phyloP scores from a whole-genome alignment of 2,888 invertebrate species.

The Latheticus oryzae region DNA sequence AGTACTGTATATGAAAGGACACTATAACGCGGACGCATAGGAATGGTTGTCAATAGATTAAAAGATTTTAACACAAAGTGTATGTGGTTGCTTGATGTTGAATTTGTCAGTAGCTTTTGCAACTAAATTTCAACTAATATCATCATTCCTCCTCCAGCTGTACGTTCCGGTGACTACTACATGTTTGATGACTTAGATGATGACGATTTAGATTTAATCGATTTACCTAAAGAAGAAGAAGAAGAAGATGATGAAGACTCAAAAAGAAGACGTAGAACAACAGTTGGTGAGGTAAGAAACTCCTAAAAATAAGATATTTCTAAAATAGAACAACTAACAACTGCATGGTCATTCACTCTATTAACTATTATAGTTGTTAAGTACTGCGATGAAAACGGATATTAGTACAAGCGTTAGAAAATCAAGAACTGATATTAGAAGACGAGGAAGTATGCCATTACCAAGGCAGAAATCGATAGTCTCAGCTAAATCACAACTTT shows the following conservation, averaged over 20 bases:
- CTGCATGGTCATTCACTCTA: slow-evolving; percentile 18
- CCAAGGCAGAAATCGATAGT: slow-evolving; percentile 64
- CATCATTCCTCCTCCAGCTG: slow-evolving; percentile 73
- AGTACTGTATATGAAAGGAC: too few species aligned
- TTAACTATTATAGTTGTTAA: slow-evolving; percentile 73
- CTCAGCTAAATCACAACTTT: slow-evolving; percentile 65
- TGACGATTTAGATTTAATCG: slow-evolving; percentile 75
- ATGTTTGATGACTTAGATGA: slow-evolving; percentile 97
- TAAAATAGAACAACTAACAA: too few species aligned
- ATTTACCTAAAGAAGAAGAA: slow-evolving; percentile 50
- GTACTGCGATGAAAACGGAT: slow-evolving; percentile 82
- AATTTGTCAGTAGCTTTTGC: slow-evolving; percentile 21
- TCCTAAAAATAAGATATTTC: too few species aligned
- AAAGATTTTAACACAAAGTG: background rate
- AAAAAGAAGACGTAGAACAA: slow-evolving; percentile 49
- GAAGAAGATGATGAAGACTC: too few species aligned
- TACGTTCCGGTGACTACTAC: slow-evolving; percentile 98
- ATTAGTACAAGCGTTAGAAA: slow-evolving; percentile 68
- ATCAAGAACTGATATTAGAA: slow-evolving; percentile 49
- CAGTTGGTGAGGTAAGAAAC: slow-evolving; percentile 58
- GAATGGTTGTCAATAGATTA: too few species aligned
- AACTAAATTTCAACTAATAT: slow-evolving; percentile 43
- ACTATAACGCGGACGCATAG: too few species aligned
- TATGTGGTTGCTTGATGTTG: slow-evolving; percentile 3
- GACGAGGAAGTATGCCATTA: slow-evolving; percentile 63